phyloP scores from a whole-genome alignment of 1,140 invertebrate species.

The Drosophila leontia region DNA sequence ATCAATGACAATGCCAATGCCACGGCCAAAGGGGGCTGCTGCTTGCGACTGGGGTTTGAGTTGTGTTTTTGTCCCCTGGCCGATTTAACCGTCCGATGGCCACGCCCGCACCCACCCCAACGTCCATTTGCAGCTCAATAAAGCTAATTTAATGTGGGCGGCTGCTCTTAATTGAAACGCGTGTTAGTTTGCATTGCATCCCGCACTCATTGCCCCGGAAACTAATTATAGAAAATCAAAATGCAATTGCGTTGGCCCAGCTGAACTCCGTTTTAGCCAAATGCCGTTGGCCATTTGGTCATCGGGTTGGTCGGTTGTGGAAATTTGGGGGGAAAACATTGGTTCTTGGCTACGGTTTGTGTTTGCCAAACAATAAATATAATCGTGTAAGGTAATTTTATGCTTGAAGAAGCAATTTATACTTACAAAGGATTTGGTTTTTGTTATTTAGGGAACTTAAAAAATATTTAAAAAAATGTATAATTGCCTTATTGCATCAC shows the following conservation, averaged over 20 bases:
- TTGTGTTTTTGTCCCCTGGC: conserved; percentile 43
- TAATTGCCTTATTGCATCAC: no score
- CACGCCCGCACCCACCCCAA: background rate
- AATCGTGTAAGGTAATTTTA: conserved; percentile 21
- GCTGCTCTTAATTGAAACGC: conserved; percentile 59
- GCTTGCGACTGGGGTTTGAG: background rate
- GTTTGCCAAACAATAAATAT: conserved; percentile 10
- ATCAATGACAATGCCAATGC: conserved; percentile 61
- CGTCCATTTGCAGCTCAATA: conserved; percentile 37
- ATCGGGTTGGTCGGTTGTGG: background rate
- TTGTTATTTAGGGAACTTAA: no score
- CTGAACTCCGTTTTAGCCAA: conserved; percentile 16
- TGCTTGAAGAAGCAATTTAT: background rate
- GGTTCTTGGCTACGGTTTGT: background rate
- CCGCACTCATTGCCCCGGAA: conserved; percentile 41
- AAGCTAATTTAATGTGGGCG: conserved; percentile 61
- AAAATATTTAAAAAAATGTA: no score
- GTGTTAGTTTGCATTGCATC: conserved; percentile 43
- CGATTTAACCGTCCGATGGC: conserved; percentile 14
- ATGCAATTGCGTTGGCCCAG: conserved; percentile 43
- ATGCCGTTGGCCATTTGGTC: conserved; percentile 20
- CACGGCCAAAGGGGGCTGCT: conserved; percentile 22
- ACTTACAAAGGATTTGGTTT: background rate
- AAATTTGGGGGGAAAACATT: conserved; percentile 13
- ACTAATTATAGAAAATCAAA: conserved; percentile 56